A percentile compares a stretch with the other conserved stretches of the same genome.
phyloP scores from a whole-genome alignment of 2,797 vertebrate genomes.

The Poecile montanus region DNA sequence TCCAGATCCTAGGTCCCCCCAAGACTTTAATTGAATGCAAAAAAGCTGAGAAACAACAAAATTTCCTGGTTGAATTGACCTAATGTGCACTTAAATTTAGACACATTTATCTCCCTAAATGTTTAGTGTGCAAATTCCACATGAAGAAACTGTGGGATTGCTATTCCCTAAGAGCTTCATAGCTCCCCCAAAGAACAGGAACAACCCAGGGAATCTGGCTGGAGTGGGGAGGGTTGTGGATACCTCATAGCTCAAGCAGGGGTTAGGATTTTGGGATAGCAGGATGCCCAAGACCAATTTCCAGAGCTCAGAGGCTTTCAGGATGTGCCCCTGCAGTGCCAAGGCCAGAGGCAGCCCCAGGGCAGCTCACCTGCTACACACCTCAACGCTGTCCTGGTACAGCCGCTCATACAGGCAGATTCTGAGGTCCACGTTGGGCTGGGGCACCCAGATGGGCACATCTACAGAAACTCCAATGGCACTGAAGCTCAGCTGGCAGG shows the following conservation, averaged over 20 bases:
- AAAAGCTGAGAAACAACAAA: neutral
- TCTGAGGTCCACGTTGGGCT: slow-evolving; percentile 84
- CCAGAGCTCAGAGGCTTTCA: neutral
- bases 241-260: rapidly evolving
- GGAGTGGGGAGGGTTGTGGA: neutral
- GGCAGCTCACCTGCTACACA: slow-evolving; percentile 82
- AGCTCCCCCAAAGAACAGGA: neutral
- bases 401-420: slow-evolving; percentile 89
- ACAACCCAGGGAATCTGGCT: neutral
- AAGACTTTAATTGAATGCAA: neutral
- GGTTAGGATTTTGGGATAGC: too few species aligned
- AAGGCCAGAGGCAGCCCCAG: rapidly evolving
- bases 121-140: neutral
- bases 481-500: slow-evolving; percentile 72
- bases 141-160: neutral
- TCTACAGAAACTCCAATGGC: slow-evolving; percentile 76
- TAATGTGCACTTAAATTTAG: neutral
- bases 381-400: slow-evolving; percentile 84
- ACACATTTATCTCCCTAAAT: neutral
- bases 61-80: neutral
- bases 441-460: slow-evolving; percentile 85
- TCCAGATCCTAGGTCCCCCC: neutral
- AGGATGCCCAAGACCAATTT: too few species aligned
- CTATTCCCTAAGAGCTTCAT: neutral
- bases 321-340: neutral